A percentile compares a stretch with the other conserved stretches of the same genome.
phyloP scores from a whole-genome alignment of 2,888 invertebrate genomes.

The Harpagoxenus sublaevis region DNA sequence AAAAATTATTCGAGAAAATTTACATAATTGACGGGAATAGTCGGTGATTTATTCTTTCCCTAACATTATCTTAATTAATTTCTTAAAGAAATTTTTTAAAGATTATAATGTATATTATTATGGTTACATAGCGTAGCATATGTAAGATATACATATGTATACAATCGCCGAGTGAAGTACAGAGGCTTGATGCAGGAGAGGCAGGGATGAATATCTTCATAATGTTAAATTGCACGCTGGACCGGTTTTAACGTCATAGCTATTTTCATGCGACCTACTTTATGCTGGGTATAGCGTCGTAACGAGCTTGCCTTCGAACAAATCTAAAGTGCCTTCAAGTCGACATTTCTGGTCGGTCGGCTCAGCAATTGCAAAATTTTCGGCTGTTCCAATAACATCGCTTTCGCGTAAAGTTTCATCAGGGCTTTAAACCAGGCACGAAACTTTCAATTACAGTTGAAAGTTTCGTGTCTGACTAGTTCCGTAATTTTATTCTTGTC shows the following conservation, averaged over 20 bases:
- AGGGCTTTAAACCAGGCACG: neutral
- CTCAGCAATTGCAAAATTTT: slow-evolving; percentile 59
- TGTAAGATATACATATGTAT: neutral
- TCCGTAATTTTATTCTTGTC: neutral
- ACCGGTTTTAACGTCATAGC: slow-evolving; percentile 74
- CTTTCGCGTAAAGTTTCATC: slow-evolving; percentile 8
- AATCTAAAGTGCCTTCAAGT: slow-evolving; percentile 77
- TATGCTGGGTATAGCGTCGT: slow-evolving; percentile 69
- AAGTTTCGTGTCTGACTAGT: neutral
- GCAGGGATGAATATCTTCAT: slow-evolving; percentile 63
- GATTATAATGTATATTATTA: neutral
- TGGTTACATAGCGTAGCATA: neutral
- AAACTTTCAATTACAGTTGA: neutral
- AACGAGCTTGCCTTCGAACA: slow-evolving; percentile 82
- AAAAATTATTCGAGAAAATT: slow-evolving; percentile 8
- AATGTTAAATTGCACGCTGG: slow-evolving; percentile 79
- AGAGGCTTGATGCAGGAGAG: slow-evolving; percentile 17
- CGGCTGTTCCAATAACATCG: slow-evolving; percentile 39
- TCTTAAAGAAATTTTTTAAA: neutral
- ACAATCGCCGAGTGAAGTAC: slow-evolving; percentile 2
- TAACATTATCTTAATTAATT: neutral
- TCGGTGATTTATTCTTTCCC: slow-evolving; percentile 1
- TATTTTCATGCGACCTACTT: slow-evolving; percentile 82
- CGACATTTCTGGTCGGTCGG: slow-evolving; percentile 49
- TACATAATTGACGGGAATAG: neutral